Evolutionary conservation across 2,888 invertebrate genomes (phyloP), one percentile per base, ranked within the genome.

Genomic region (Oxytorus armatus): DNA sequence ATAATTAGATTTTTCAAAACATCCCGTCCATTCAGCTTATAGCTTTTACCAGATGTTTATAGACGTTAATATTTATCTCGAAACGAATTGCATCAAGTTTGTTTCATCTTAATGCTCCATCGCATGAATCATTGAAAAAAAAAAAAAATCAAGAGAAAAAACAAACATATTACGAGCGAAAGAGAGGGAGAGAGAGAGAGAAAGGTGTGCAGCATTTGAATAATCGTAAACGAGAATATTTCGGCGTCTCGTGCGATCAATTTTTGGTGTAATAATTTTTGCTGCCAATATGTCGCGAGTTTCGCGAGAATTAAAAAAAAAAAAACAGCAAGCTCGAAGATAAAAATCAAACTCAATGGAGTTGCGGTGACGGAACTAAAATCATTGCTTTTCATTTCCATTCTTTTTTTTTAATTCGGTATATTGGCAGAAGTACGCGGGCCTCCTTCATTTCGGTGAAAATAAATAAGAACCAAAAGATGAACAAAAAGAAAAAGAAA

Each of bases 21-120:
- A 80, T 84, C 84, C 84, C 84, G 84, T 84, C 84, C 84, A 84
- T 82, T 82, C 82, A 77, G 81, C 82, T 84, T 81, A 80, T 79
- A 77, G 81, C 81, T 77, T 81, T 77, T 83, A 82, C 61, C 78
- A 81, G 81, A 80, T 83, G 81, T 81, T 79, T 73, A 82, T 82
- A 77, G 75, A 75, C 68, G 72, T 79, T 44, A 73, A 69, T 59
- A 73, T 74, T 82, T 51, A 74, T 77, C 70, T 69, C 79, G 77
- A 10, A 65, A 47, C 59, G 69, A 77, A 57, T 51, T 57, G 55
- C 63, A 61, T 49, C 70, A 47, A 39, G 49, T 68, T 57, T 16
- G n/a, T 77, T 70, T 42, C 61, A 16, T 49, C 55, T 39, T 44
- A 21, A 74, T 53, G 44, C 47, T 76, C 68, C 59, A 68, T 61